Evolutionary conservation across 2,888 invertebrate species (phyloP).

Genomic region (Capitulum mitella): DNA sequence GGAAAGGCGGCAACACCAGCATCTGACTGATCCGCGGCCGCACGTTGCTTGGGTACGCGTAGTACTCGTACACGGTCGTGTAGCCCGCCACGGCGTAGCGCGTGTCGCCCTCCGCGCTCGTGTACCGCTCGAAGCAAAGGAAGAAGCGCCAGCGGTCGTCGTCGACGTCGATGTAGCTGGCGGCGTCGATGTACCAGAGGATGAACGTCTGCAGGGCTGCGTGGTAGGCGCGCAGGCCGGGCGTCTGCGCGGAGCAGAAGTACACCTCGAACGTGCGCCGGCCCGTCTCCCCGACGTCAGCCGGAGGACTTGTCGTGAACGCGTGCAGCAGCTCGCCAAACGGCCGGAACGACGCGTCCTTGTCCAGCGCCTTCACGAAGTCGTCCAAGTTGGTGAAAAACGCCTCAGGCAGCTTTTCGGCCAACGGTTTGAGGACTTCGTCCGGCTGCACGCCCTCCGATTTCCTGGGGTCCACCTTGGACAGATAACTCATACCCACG

Average conservation of each 20-base stretch:
- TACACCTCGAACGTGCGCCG: conserved; percentile 64
- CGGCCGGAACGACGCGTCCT: conserved; percentile 63
- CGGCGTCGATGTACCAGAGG: conserved; percentile 93
- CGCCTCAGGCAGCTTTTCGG: conserved; percentile 61
- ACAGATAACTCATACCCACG: conserved; percentile 63
- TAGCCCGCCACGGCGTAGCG: conserved; percentile 76
- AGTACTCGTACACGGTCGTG: conserved; percentile 88
- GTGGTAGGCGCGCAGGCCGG: conserved; percentile 71
- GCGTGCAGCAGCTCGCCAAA: conserved; percentile 61
- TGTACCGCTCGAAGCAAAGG: conserved; percentile 38
- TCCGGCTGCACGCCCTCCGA: conserved; percentile 57
- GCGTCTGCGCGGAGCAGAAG: conserved; percentile 56
- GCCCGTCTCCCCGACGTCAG: background rate
- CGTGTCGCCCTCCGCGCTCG: conserved; percentile 41
- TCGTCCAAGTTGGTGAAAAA: conserved; percentile 67
- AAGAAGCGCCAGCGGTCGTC: conserved; percentile 89
- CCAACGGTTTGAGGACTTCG: conserved; percentile 61
- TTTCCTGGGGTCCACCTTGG: conserved; percentile 52
- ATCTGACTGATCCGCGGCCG: conserved; percentile 90
- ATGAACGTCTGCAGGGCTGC: conserved; percentile 80
- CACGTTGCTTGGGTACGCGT: conserved; percentile 77
- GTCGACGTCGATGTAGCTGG: conserved; percentile 83
- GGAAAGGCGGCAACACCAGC: conserved; percentile 84
- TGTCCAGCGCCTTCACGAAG: conserved; percentile 58
- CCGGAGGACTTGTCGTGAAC: conserved; percentile 42